Conservation (phyloP, 1,140 invertebrate species). For the Spodoptera litura region DNA sequence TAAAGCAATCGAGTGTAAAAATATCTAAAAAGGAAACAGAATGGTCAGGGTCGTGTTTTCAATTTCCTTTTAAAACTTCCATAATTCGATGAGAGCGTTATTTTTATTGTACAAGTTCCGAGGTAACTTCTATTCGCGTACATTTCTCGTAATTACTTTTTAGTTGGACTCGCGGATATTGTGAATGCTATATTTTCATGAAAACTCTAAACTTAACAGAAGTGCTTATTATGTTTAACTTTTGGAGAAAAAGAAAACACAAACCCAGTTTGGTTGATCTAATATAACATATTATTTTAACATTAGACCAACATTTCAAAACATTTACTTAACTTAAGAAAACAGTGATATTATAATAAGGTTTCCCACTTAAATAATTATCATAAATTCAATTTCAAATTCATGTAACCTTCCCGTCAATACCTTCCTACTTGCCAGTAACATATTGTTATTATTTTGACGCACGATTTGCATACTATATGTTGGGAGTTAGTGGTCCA, state of each 20-base stretch:
- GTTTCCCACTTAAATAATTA: neutral
- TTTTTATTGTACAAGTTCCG: slow-evolving; percentile 23
- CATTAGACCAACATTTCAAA: neutral
- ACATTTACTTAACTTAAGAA: too few species aligned
- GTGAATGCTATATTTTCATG: neutral
- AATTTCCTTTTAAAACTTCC: slow-evolving; percentile 32
- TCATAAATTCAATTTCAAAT: neutral
- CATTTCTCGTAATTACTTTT: slow-evolving; percentile 21
- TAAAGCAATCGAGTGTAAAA: neutral
- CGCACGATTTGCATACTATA: slow-evolving; percentile 27
- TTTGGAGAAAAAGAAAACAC: too few species aligned
- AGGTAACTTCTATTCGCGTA: slow-evolving; percentile 4
- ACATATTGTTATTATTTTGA: neutral
- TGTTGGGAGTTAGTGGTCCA: neutral
- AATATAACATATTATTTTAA: neutral
- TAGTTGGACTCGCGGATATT: neutral
- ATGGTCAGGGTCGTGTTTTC: slow-evolving; percentile 16
- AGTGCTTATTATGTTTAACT: too few species aligned
- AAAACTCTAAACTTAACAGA: neutral
- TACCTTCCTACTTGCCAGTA: neutral
- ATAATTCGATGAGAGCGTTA: slow-evolving; percentile 6
- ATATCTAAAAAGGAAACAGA: neutral
- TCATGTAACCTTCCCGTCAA: neutral
- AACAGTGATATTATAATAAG: too few species aligned
- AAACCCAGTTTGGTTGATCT: too few species aligned